Evolutionary conservation across 53 echinoderm and acorn worm genomes (phyloP), one percentile per base, ranked within the genome.

Genomic region (Paracentrotus lividus): DNA sequence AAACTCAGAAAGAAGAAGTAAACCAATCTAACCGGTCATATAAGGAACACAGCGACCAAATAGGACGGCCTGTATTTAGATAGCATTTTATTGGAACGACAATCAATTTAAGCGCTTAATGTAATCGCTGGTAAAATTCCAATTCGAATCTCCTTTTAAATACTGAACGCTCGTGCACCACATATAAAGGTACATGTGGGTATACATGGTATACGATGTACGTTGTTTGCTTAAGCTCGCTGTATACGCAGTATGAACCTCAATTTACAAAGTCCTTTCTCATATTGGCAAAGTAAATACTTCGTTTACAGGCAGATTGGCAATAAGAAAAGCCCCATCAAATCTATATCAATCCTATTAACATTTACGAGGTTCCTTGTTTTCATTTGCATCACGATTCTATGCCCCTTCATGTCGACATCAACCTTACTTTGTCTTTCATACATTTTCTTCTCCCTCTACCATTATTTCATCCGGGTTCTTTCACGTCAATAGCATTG

Each of bases 281-380:
- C 23, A 51, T 31, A 85, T 85, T 85, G 85, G 85, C 26, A 24
- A 7, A 5, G 85, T 85, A 85, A 85, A 85, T 85, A 85, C 29
- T 54, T 85, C 85, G 85, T 85, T 54, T 54, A 52, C 49, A 49
- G 26, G 51, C 31, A 85, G 33, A 85, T 85, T 85, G 85, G 51
- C 85, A 85, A 85, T 85, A 85, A 85, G 85, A 53, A 84, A 52
- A 85, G 51, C 85, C 47, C 53, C 20, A 54, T 54, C 85, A 54
- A 29, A 85, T 54, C 5, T 54, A 33, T 52, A 21, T 24, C 85
- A 85, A 1, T 51, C 85, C 32, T 43, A n/a, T 47, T 45, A 49
- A 85, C 85, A 85, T 85, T 15, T 33, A 7, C 67, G 33, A 66
- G 29, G 67, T 6, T 33, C 13, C 23, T 66, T 66, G 77, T 77